Percentiles rank a stretch among this genome's conserved stretches.
Conservation (phyloP, 2,113 vertebrate genomes). For the Geococcyx californianus region DNA sequence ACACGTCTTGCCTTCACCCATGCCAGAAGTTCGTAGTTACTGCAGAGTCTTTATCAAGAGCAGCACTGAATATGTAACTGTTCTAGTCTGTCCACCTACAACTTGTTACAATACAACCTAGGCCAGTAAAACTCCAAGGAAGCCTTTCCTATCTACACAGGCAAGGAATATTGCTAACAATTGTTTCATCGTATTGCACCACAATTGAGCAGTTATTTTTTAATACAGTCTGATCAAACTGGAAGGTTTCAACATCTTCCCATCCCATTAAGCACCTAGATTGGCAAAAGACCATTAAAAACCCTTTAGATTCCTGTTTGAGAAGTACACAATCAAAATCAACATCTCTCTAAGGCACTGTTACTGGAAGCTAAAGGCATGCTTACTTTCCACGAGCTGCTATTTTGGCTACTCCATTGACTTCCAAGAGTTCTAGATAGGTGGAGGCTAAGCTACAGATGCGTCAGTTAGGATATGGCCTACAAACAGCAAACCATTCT, state of each 20-base stretch:
- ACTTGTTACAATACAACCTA: neutral
- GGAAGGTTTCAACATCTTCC: neutral
- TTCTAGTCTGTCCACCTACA: rapidly evolving
- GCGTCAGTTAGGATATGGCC: neutral
- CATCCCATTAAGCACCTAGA: neutral
- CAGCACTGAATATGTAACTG: neutral
- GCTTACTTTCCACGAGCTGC: neutral
- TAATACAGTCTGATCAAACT: neutral
- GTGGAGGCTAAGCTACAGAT: neutral
- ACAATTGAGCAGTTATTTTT: neutral
- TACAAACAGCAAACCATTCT: neutral
- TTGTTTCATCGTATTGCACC: neutral
- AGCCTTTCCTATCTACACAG: neutral
- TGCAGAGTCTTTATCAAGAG: neutral
- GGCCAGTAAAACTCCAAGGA: neutral
- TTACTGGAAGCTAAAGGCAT: neutral
- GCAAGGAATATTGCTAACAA: neutral
- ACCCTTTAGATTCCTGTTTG: neutral
- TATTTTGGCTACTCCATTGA: neutral
- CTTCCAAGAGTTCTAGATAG: neutral
- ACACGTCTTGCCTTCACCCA: neutral
- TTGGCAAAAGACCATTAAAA: neutral
- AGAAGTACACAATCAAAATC: neutral
- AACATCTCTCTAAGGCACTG: neutral
- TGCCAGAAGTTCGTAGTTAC: neutral